Conservation (phyloP, 2,888 invertebrate genomes). For the Lapara coniferarum region DNA sequence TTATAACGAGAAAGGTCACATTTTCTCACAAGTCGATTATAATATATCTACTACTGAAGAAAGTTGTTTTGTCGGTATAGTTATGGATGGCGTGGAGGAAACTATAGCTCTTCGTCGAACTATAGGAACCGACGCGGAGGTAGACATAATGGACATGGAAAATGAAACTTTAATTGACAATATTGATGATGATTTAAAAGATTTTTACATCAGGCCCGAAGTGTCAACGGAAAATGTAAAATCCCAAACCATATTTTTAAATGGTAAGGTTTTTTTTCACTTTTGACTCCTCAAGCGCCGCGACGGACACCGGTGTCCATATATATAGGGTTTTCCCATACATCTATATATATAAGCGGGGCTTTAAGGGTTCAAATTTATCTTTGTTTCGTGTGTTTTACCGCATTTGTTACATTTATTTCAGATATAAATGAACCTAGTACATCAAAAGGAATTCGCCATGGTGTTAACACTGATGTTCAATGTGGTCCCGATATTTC, state of each 20-base stretch:
- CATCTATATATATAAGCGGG: no score
- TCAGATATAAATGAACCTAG: constrained; percentile 77
- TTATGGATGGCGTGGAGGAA: constrained; percentile 60
- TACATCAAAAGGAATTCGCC: constrained; percentile 77
- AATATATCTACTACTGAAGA: constrained; percentile 56
- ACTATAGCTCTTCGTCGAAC: constrained; percentile 58
- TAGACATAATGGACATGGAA: constrained; percentile 40
- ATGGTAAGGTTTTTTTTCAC: constrained; percentile 50
- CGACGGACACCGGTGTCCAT: no score
- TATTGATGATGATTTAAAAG: constrained; percentile 49
- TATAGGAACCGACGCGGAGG: constrained; percentile 58
- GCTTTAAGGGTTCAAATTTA: no score
- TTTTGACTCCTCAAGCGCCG: no score
- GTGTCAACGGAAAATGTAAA: constrained; percentile 50
- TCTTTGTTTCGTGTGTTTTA: background rate
- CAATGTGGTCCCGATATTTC: constrained; percentile 71
- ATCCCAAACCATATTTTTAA: constrained; percentile 66
- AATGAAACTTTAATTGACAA: constrained; percentile 49
- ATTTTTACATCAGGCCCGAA: constrained; percentile 45
- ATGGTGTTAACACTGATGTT: constrained; percentile 61
- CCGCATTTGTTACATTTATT: constrained; percentile 26
- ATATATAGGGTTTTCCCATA: no score
- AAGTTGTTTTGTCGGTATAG: constrained; percentile 58
- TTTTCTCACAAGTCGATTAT: constrained; percentile 29
- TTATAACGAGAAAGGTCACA: background rate